A percentile compares a stretch with the other conserved stretches of the same genome.
Conservation (phyloP, 2,888 invertebrate genomes). For the Plebejus melissa region DNA sequence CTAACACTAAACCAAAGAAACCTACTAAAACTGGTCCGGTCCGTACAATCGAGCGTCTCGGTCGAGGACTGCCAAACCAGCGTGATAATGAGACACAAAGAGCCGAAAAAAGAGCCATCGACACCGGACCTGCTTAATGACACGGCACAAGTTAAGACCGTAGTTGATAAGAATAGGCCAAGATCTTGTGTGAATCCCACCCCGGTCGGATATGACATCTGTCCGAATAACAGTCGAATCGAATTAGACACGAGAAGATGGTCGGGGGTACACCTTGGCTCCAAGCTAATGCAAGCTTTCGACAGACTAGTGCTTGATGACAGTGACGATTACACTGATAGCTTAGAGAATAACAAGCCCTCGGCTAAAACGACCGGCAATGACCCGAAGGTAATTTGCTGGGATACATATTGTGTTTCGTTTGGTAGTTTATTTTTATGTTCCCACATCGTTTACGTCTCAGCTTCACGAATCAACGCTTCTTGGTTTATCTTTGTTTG, state of each 20-base stretch:
- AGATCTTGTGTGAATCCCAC: conserved; percentile 84
- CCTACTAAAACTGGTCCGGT: conserved; percentile 77
- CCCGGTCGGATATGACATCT: conserved; percentile 68
- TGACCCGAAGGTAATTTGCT: conserved; percentile 69
- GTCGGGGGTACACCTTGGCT: conserved; percentile 85
- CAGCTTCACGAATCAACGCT: conserved; percentile 27
- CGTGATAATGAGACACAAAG: conserved; percentile 74
- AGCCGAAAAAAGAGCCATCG: conserved; percentile 72
- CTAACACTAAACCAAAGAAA: conserved; percentile 80
- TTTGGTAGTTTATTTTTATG: conserved; percentile 44
- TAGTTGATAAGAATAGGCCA: conserved; percentile 80
- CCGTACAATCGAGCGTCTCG: conserved; percentile 78
- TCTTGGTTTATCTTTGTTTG: conserved; percentile 25
- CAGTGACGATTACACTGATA: conserved; percentile 86
- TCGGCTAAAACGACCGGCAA: conserved; percentile 71
- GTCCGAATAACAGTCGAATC: conserved; percentile 70
- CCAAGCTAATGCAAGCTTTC: conserved; percentile 85
- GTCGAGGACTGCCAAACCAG: conserved; percentile 76
- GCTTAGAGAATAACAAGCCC: conserved; percentile 81
- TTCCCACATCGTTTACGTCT: conserved; percentile 31
- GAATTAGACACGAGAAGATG: conserved; percentile 80
- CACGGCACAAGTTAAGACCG: conserved; percentile 72
- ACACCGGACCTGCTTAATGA: conserved; percentile 80
- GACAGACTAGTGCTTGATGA: conserved; percentile 83
- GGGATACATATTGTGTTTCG: conserved; percentile 51